Evolutionary conservation across 2,888 invertebrate genomes (phyloP), one percentile per base, ranked within the genome.

Genomic region (Argyresthia goedartella): DNA sequence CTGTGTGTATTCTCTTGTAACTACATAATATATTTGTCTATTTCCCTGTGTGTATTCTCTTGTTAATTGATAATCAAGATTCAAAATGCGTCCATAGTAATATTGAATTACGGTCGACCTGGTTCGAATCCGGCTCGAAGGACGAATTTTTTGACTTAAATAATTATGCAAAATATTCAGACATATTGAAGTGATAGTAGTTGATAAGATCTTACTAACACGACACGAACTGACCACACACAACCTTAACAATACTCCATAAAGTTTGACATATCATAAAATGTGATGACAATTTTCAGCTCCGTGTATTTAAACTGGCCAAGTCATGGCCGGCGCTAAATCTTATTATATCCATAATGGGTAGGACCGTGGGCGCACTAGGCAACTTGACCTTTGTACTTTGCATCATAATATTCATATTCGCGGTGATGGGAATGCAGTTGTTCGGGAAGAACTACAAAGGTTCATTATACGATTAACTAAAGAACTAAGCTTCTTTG

Each of bases 381-480:
- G 96, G 95, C 89, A 97, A 97, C 89, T 89, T 97, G 86, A 96
- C 96, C 69, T 95, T 97, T 89, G 96, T 97, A 73, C 90, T 97
- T 82, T 95, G 94, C 81, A 97, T 97, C 87, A 96, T 97, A 87
- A 95, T 97, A 89, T 97, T 97, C 90, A 97, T 97, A 86, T 97
- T 97, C 81, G 97, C 97, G 81, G 96, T 97, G 71, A 96, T 97
- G 96, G 97, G 97, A 65, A 97, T 96, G 95, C 96, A 97, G 85
- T 90, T 97, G 68, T 97, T 97, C 88, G 95, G 95, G 67, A 93
- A 94, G 80, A 93, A 95, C 81, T 96, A 96, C 82, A 90, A 89
- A 84, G 92, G 92, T 92, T 84, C 80, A 79, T 76, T 76, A 79
- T 77, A 81, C 82, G 81, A 85, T 81, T 79, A 25, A 80, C 76